Base-by-base conservation (phyloP, 2,797 vertebrate species). In the Lates japonicus region DNA sequence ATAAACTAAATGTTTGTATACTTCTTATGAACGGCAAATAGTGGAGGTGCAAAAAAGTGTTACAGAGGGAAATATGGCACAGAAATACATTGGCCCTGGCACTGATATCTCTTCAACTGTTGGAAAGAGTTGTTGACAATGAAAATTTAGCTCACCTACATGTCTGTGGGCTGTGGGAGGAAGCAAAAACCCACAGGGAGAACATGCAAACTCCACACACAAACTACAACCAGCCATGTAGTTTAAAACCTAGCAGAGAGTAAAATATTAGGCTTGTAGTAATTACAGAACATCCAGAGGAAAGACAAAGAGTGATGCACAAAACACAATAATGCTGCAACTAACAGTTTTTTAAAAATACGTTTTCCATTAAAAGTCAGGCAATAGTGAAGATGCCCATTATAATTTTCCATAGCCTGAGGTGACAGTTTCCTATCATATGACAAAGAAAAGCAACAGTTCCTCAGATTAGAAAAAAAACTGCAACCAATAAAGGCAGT, bases 141-240 rank as follows among this genome's bases (percentile, higher is more conserved):
- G 51, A 58, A 51, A 25, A 51, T 59, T 3, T 10, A 37, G 2
- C 54, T 59, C 46, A 76, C 35, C 68, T 69, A 16, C 19, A 31
- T 5, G 35, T 42, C 3, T 69, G 33, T 48, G 61, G 33, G n/a
- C 44, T 74, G 72, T 60, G 52, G 64, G 63, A 59, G 58, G 78
- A 77, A 74, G 35, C 2, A 2, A 61, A 64, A 84, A 69, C 37
- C 58, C 73, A 69, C 63, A 69, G 51, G 44, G 72, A 80, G 61
- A 9, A 46, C 25, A 61, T 64, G 70, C 81, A 76, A 76, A 81
- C 63, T 44, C 35, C 46, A 65, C 48, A 41, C 5, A 19, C 58
- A 69, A 68, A 44, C 29, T 62, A 42, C 62, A 41, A 5, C 58
- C 58, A 58, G 33, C 11, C 0, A 5, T 9, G 48, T 55, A n/a